These are phyloP conservation scores for Tolmerus cingulatus DNA, from an alignment of 2,888 invertebrate genomes.

Conservation along the genomic window DNA sequence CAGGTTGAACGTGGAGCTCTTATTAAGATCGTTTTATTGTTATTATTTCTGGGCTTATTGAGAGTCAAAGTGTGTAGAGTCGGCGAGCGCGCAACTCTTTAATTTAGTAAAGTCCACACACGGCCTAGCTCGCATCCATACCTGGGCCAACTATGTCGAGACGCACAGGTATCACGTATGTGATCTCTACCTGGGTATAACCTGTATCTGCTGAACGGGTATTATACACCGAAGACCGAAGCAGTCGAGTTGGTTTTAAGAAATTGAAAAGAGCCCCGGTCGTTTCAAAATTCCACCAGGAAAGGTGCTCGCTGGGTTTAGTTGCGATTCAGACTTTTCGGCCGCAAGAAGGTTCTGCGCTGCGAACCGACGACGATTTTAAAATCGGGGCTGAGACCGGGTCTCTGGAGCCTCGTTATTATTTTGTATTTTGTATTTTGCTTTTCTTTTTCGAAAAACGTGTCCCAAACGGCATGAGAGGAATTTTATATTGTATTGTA, in stretches of 20 bases:
- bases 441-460: neutral
- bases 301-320: constrained; percentile 21
- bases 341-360: constrained; percentile 12
- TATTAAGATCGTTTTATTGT: neutral
- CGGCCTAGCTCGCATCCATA: neutral
- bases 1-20: neutral
- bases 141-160: neutral
- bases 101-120: constrained; percentile 18
- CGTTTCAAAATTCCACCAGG: constrained; percentile 18
- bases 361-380: neutral
- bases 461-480: constrained; percentile 5
- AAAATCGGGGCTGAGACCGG: neutral
- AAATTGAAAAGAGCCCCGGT: constrained; percentile 3
- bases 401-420: neutral
- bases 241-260: constrained; percentile 34
- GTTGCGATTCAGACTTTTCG: constrained; percentile 27
- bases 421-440: neutral
- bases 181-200: constrained; percentile 35
- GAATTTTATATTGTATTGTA: neutral
- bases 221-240: neutral
- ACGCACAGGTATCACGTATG: constrained; percentile 32
- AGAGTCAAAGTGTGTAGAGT: constrained; percentile 3
- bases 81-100: constrained; percentile 15
- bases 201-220: constrained; percentile 27
- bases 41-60: neutral